Evolutionary conservation across 2,113 vertebrate species (phyloP).

Genomic region (Bos indicus): DNA sequence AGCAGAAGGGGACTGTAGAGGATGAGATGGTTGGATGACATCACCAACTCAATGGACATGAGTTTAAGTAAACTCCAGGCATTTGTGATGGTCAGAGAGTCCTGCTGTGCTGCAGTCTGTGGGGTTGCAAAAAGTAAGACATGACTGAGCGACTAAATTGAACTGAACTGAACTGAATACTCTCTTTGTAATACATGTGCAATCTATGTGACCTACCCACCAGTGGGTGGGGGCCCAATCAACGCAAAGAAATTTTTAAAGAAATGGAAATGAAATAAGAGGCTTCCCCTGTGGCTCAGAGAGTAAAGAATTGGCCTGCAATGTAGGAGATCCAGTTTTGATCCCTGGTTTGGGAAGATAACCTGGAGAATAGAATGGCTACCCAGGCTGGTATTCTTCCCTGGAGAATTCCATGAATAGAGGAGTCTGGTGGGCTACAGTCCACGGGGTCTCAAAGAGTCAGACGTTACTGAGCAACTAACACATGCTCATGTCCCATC

Average conservation of each 20-base stretch:
- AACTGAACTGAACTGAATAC: not conserved
- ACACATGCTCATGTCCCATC: not conserved
- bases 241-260: not conserved
- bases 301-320: not conserved
- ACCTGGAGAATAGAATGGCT: not conserved
- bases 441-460: not conserved
- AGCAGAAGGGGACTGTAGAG: not conserved
- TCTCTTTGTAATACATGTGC: not conserved
- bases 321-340: not conserved
- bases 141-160: not conserved
- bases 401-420: not conserved
- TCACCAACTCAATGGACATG: not conserved
- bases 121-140: not conserved
- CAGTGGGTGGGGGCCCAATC: not conserved
- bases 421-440: not conserved
- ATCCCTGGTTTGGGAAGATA: not conserved
- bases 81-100: not conserved
- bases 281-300: not conserved
- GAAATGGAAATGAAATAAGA: not conserved
- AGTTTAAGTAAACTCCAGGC: fast-evolving
- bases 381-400: not conserved
- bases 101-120: not conserved
- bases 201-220: not conserved
- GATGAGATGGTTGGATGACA: not conserved
- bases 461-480: not conserved